Evolutionary conservation across 2,797 vertebrate genomes (phyloP).

Genomic region (Eurystomus glaucurus): DNA sequence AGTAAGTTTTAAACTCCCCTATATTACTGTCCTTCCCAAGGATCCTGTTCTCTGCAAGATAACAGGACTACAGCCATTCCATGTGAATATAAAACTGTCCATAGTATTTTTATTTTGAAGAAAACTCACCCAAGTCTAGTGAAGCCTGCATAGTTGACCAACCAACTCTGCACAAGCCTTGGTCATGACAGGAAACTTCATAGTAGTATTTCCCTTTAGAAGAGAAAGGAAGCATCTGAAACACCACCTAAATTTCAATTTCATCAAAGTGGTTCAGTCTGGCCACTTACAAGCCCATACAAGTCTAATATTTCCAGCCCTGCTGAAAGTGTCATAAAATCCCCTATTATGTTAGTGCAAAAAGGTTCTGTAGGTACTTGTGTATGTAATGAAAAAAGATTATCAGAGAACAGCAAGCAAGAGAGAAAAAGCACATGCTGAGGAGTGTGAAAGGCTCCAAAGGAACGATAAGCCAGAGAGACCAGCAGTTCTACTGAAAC

Average conservation of each 20-base stretch:
- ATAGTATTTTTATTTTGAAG: not conserved
- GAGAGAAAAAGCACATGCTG: not conserved
- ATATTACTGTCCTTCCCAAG: not conserved
- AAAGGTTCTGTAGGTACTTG: not conserved
- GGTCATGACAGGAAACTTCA: slow-evolving; percentile 94
- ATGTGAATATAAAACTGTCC: not conserved
- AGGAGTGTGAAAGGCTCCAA: not conserved
- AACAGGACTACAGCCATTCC: not conserved
- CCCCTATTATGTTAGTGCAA: not conserved
- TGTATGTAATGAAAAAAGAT: not conserved
- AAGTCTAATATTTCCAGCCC: not conserved
- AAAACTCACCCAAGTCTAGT: slow-evolving; percentile 91
- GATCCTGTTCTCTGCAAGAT: not conserved
- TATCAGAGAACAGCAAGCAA: not conserved
- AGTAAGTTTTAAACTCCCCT: fast-evolving
- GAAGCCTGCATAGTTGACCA: slow-evolving; percentile 95
- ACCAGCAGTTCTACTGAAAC: not conserved
- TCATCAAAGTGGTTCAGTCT: not conserved
- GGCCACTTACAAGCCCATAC: not conserved
- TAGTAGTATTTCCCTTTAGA: slow-evolving; percentile 93
- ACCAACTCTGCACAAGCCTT: slow-evolving; percentile 95
- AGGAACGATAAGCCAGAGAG: not conserved
- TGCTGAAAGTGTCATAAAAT: not conserved
- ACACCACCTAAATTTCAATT: not conserved
- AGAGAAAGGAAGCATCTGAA: not conserved